Evolutionary conservation across 2,797 vertebrate genomes (phyloP), one percentile per base, ranked within the genome.

Genomic region (Eleutherodactylus coqui): DNA sequence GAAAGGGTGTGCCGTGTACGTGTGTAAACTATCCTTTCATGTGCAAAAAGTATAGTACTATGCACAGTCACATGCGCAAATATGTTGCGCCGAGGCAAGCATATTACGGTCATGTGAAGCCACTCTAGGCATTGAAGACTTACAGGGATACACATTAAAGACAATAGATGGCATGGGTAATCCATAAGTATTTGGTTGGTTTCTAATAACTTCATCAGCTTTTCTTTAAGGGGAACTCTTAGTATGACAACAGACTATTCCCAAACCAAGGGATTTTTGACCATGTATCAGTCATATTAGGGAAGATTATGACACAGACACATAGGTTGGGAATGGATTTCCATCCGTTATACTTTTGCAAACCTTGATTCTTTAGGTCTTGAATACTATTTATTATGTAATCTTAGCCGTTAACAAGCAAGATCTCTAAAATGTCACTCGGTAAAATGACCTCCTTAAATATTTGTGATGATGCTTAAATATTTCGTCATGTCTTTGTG

Each of bases 371-470:
- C 49, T 36, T 38, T 38, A 21, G 24, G 17, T 3, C 14, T 58
- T 14, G 36, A 24, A 77, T n/a, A 34, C 75, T 38, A 36, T 55
- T 55, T n/a, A n/a, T n/a, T n/a, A 34, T 36, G 51, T 24, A 19
- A 36, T 77, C 13, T 77, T 75, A 1, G 8, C 16, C 14, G 32
- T 38, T 77, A 77, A 58, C 32, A 77, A 10, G 21, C 34, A 7
- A 8, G 34, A 58, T 14, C 36, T 43, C 53, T 75, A 29, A 32
- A 55, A 55, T 38, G 34, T 58, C 49, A 53, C 45, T 76, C 58
- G 49, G 38, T 53, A 77, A 58, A n/a, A 36, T 77, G 34, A 77
- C 21, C 75, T 77, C 11, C n/a, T 77, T 45, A 77, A 77, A 76
- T 76, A 76, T 76, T 75, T 49, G 29, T 32, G 19, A 34, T 47